These are phyloP conservation scores for Chrysopa pallens DNA, from an alignment of 1,140 invertebrate genomes.

Conservation along the genomic window DNA sequence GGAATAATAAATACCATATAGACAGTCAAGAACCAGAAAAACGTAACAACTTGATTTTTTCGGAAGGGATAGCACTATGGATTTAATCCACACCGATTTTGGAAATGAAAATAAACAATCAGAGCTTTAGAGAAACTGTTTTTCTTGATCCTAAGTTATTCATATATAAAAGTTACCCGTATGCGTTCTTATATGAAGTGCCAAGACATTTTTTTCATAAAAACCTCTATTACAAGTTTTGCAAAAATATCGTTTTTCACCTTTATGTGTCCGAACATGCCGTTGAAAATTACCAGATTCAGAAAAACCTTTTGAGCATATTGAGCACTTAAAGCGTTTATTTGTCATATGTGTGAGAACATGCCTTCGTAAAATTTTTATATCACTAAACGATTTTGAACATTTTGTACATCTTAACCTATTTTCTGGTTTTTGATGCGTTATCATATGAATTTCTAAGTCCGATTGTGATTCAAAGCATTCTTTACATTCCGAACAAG, in stretches of 20 bases:
- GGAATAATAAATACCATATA: slow-evolving; percentile 8
- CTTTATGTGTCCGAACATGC: slow-evolving; percentile 22
- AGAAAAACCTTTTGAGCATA: slow-evolving; percentile 23
- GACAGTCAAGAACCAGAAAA: no score
- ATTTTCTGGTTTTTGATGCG: slow-evolving; percentile 7
- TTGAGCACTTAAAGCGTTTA: slow-evolving; percentile 17
- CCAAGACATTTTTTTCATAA: slow-evolving; percentile 10
- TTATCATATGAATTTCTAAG: slow-evolving; percentile 9
- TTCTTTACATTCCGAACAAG: neutral
- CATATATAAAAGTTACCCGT: slow-evolving; percentile 4
- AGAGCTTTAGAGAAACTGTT: no score
- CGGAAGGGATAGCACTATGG: no score
- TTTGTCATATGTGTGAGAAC: slow-evolving; percentile 11
- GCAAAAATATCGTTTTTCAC: slow-evolving; percentile 18
- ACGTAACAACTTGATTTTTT: no score
- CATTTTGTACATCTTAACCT: slow-evolving; percentile 9
- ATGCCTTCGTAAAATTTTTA: slow-evolving; percentile 12
- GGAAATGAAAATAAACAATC: no score
- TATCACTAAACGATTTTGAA: slow-evolving; percentile 8
- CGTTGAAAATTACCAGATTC: slow-evolving; percentile 20
- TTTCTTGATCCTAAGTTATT: slow-evolving; percentile 2
- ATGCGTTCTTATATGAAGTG: slow-evolving; percentile 11
- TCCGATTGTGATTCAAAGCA: slow-evolving; percentile 5
- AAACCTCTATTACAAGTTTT: slow-evolving; percentile 13
- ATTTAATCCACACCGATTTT: no score